These are phyloP conservation scores for Latrodectus elegans DNA, from an alignment of 2,888 invertebrate genomes.

Conservation along the genomic window DNA sequence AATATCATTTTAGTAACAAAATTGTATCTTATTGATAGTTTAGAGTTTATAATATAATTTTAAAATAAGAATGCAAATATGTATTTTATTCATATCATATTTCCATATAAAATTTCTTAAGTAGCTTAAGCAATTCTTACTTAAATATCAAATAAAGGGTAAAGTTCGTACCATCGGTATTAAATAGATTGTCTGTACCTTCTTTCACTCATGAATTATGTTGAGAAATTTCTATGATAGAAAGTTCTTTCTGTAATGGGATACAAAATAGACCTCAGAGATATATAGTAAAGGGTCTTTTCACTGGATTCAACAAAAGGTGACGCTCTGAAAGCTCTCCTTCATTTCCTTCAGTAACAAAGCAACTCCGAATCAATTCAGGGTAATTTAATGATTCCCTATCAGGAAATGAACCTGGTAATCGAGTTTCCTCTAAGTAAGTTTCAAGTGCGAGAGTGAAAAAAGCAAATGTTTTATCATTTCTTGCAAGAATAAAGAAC, in stretches of 20 bases:
- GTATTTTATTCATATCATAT: too few relatives aligned
- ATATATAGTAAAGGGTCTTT: neutral
- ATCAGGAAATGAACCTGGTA: constrained; percentile 31
- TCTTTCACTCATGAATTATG: constrained; percentile 11
- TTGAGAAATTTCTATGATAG: constrained; percentile 6
- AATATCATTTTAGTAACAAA: too few relatives aligned
- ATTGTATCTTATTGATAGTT: too few relatives aligned
- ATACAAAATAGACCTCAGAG: neutral
- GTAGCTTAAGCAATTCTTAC: too few relatives aligned
- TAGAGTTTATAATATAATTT: too few relatives aligned
- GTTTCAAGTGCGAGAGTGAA: constrained; percentile 2
- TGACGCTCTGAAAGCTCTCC: constrained; percentile 6
- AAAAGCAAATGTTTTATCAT: neutral
- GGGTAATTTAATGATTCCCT: constrained; percentile 45
- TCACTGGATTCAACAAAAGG: constrained; percentile 17
- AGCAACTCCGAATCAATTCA: constrained; percentile 46
- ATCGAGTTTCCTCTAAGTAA: constrained; percentile 28
- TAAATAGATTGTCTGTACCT: too few relatives aligned
- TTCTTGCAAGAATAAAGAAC: neutral
- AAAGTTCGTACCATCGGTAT: too few relatives aligned
- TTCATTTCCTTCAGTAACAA: constrained; percentile 47
- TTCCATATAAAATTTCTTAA: too few relatives aligned
- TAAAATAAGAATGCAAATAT: too few relatives aligned
- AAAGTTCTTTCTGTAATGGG: constrained; percentile 13
- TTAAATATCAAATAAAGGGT: too few relatives aligned